Percentiles rank a stretch among this genome's conserved stretches.
Conservation (phyloP, 2,797 vertebrate genomes). For the Cynodonichthys magdalenae region DNA sequence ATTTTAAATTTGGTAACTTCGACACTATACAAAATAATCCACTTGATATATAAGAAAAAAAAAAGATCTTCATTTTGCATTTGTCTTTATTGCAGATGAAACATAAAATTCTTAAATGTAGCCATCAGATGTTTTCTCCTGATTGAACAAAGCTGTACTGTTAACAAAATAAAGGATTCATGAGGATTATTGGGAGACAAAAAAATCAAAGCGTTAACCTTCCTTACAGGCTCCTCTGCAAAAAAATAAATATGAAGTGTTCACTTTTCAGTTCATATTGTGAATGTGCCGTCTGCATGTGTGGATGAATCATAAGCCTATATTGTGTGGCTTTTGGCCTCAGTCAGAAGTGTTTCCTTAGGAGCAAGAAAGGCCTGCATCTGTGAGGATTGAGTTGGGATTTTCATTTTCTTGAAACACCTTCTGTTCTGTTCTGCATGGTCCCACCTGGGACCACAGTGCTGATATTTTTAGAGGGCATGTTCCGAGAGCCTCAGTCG, state of each 20-base stretch:
- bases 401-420: constrained; percentile 85
- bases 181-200: constrained; percentile 43
- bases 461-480: constrained; percentile 86
- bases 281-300: constrained; percentile 53
- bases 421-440: constrained; percentile 82
- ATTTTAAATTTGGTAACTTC: neutral
- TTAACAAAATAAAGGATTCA: constrained; percentile 69
- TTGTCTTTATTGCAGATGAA: constrained; percentile 14
- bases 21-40: neutral
- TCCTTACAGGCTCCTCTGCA: constrained; percentile 39
- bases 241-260: constrained; percentile 50
- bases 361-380: constrained; percentile 76
- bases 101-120: constrained; percentile 40
- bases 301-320: constrained; percentile 74
- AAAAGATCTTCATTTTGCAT: neutral
- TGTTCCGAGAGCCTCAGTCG: constrained; percentile 81
- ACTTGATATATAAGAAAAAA: neutral
- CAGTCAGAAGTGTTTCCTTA: constrained; percentile 76
- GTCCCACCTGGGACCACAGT: constrained; percentile 76
- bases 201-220: constrained; percentile 51
- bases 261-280: constrained; percentile 57
- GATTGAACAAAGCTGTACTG: constrained; percentile 42
- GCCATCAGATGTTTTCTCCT: constrained; percentile 47
- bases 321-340: constrained; percentile 79
- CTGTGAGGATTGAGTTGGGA: constrained; percentile 82